phyloP scores from a whole-genome alignment of 2,113 vertebrate species.

The Zosterops borbonicus region DNA sequence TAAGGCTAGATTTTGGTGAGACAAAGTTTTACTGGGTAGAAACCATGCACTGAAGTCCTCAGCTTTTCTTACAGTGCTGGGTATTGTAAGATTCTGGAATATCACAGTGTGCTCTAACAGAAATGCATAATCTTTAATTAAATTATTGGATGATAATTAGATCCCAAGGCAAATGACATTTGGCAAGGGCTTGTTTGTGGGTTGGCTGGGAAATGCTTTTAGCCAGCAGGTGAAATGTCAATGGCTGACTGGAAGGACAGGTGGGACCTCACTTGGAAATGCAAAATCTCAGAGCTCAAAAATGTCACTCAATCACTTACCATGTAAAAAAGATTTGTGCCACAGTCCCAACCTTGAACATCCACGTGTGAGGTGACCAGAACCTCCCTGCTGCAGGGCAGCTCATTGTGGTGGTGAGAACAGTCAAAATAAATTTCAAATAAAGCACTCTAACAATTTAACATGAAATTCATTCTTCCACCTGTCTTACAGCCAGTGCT shows the following conservation, averaged over 20 bases:
- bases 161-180: not conserved
- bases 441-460: not conserved
- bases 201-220: not conserved
- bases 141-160: not conserved
- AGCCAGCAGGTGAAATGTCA: not conserved
- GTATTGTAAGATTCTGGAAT: not conserved
- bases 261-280: not conserved
- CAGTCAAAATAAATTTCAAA: not conserved
- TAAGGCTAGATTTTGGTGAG: not conserved
- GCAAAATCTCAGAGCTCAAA: not conserved
- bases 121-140: not conserved
- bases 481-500: not conserved
- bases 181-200: not conserved
- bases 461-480: not conserved
- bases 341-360: not conserved
- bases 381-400: no score
- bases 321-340: rapidly evolving
- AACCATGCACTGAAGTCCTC: not conserved
- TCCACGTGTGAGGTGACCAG: not conserved
- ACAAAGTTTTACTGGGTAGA: not conserved
- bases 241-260: not conserved
- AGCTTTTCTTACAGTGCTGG: not conserved
- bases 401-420: not conserved
- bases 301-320: not conserved
- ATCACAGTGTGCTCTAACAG: not conserved